Evolutionary conservation across 2,888 invertebrate genomes (phyloP), one percentile per base, ranked within the genome.

Genomic region (Arenicola marina): DNA sequence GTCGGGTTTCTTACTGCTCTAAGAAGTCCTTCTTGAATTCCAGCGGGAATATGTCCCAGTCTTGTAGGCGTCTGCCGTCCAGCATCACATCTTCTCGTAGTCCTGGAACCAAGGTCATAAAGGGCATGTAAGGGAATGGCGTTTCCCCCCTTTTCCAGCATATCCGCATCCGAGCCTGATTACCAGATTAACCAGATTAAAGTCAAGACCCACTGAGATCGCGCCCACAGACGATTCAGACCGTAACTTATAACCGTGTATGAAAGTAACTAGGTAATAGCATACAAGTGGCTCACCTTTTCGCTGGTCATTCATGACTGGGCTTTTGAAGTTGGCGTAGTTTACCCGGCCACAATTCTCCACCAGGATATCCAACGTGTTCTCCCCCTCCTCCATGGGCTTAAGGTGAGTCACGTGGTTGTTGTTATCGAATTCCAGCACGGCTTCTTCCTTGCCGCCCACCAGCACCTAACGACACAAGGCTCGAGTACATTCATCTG

Each of bases 261-360:
- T n/a, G n/a, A n/a, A n/a, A n/a, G n/a, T n/a, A n/a, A n/a, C n/a
- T n/a, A n/a, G n/a, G n/a, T n/a, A n/a, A n/a, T n/a, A n/a, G n/a
- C n/a, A n/a, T n/a, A n/a, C n/a, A n/a, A n/a, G n/a, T n/a, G n/a
- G 26, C 24, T 48, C 33, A 79, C 86, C 86, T 78, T 86, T 86
- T 44, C 80, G 65, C 77, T 84, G 77, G 56, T 80, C 77, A 61
- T 84, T 80, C 29, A 86, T 76, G 26, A 80, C 74, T 73, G 71
- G 62, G 2, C 64, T 73, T 11, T 67, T 63, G 43, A 65, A 69
- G 21, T 70, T 69, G 21, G 73, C 73, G 69, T 79, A 86, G 74
- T 86, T 86, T 2, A 85, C 83, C 45, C 86, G 73, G 0, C 84
- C 86, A 68, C 82, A 75, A 67, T 86, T 86, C 73, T 86, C 86